phyloP scores from a whole-genome alignment of 1,140 invertebrate species.

The Papilio aristodemus region DNA sequence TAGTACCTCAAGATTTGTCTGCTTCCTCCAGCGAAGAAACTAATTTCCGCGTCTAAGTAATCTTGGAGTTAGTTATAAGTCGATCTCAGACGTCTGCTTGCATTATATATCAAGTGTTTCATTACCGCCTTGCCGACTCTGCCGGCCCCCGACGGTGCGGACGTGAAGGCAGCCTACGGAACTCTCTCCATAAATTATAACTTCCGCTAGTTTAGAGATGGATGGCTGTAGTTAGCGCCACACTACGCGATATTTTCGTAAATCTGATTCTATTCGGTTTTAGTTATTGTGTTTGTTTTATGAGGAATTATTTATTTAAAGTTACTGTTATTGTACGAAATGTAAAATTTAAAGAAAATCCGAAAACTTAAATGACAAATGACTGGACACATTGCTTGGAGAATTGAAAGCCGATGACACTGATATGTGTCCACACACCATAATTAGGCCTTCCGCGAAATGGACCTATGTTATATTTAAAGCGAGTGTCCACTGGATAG shows the following conservation, averaged over 20 bases:
- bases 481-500: too few species aligned
- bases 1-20: neutral
- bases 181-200: constrained; percentile 77
- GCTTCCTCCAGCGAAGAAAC: constrained; percentile 9
- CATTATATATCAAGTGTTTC: constrained; percentile 71
- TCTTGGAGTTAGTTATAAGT: constrained; percentile 48
- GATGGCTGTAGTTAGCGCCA: constrained; percentile 47
- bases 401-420: too few species aligned
- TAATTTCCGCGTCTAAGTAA: constrained; percentile 37
- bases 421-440: too few species aligned
- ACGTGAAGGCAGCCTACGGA: constrained; percentile 58
- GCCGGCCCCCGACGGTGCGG: constrained; percentile 43
- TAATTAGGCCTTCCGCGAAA: too few species aligned
- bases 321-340: too few species aligned
- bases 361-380: too few species aligned
- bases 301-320: too few species aligned
- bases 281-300: too few species aligned
- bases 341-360: too few species aligned
- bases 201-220: constrained; percentile 73
- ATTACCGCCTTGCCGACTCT: constrained; percentile 52
- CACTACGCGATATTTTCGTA: constrained; percentile 44
- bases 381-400: too few species aligned
- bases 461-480: too few species aligned
- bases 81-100: constrained; percentile 60
- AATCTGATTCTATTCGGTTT: neutral